Base-by-base conservation (phyloP, 2,113 vertebrate species). In the Rhinoptilus africanus region DNA sequence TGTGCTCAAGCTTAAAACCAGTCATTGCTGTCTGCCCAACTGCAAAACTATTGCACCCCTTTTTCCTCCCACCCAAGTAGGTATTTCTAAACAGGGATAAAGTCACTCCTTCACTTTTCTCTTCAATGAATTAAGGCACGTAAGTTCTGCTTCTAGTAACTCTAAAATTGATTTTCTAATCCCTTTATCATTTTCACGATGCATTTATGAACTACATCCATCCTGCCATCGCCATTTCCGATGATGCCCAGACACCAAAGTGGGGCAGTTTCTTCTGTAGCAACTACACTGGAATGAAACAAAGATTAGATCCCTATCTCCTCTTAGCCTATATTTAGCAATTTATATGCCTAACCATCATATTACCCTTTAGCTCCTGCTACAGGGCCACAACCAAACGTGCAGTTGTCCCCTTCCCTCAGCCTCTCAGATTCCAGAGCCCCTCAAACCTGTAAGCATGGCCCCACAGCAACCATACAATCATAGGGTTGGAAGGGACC, bases 381-480 rank as follows among this genome's bases (percentile, higher is more conserved):
- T 60, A 6, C 30, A 56, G 53, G 4, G 14, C 32, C 20, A 76
- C 45, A 62, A 62, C n/a, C 91, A 85, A 57, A 89, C 4, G 5
- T 7, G 9, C 51, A 83, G 53, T 35, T 90, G 47, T 39, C 43
- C 48, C 43, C 63, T 56, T 28, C 28, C n/a, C 66, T 23, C 4
- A 11, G 79, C 71, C 47, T 75, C 8, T 72, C 23, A 0, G 34
- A 50, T 28, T 14, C 59, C 43, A 56, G 10, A 82, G 88, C 10
- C 32, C n/a, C 68, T 63, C 3, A 1, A 79, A 54, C n/a, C 32
- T 12, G 0, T 7, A 48, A 43, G 28, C 3, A 14, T 10, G 30
- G 63, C 27, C 10, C 14, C n/a, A 34, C 6, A 45, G 50, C 10
- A 48, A 48, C 16, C 43, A 43, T 17, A 17, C 15, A 43, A 45